These are phyloP conservation scores for Melanostoma mellinum DNA, from an alignment of 2,888 invertebrate species.

Conservation along the genomic window DNA sequence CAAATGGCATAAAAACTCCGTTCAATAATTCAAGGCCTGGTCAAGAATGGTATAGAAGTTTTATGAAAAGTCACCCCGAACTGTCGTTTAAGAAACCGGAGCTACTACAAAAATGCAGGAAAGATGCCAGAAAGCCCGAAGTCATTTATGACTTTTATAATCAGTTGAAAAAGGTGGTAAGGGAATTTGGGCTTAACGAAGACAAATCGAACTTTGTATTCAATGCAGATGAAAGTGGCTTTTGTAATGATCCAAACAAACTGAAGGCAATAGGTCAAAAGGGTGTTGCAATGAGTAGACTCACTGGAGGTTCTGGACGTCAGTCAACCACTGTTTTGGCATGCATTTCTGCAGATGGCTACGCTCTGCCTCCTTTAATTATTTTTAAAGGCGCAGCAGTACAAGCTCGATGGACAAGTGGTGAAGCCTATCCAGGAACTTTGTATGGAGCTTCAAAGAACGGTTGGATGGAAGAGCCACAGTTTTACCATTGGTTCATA, in stretches of 20 bases:
- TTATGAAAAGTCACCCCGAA: constrained; percentile 16
- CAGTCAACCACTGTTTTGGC: constrained; percentile 26
- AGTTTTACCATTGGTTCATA: constrained; percentile 16
- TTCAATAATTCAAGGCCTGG: constrained; percentile 28
- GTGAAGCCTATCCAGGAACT: constrained; percentile 32
- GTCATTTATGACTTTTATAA: too few relatives aligned
- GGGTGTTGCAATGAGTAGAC: too few relatives aligned
- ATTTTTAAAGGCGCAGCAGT: constrained; percentile 18
- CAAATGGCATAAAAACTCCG: constrained; percentile 3
- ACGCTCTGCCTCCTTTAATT: constrained; percentile 20
- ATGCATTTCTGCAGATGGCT: constrained; percentile 12
- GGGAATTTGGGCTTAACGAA: too few relatives aligned
- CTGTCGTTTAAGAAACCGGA: constrained; percentile 11
- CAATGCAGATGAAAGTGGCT: too few relatives aligned
- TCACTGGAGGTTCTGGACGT: constrained; percentile 7
- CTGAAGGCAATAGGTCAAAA: too few relatives aligned
- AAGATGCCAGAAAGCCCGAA: constrained; percentile 17
- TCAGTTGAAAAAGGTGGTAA: too few relatives aligned
- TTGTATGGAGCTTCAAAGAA: neutral
- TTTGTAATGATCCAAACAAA: too few relatives aligned
- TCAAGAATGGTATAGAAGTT: constrained; percentile 28
- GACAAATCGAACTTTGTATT: too few relatives aligned
- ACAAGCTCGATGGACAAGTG: constrained; percentile 18
- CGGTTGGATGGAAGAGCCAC: constrained; percentile 7
- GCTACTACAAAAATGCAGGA: constrained; percentile 26